Percentiles rank a stretch among this genome's conserved stretches.
Conservation (phyloP, 2,113 vertebrate genomes). For the Amphilophus citrinellus region DNA sequence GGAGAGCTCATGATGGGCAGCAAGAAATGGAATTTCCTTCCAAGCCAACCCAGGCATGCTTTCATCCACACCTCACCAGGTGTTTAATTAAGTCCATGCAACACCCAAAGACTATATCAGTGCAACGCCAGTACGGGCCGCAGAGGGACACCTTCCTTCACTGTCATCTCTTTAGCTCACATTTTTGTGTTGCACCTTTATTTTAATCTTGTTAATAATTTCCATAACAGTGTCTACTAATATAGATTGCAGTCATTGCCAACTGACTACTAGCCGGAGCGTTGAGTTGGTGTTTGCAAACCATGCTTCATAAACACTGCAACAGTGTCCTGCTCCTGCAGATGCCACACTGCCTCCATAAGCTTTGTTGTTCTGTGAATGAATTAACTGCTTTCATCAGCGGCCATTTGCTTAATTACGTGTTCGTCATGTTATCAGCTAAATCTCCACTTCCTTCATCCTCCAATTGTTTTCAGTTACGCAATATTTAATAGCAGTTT, state of each 20-base stretch:
- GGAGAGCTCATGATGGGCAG: not conserved
- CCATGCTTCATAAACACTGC: not conserved
- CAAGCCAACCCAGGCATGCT: not conserved
- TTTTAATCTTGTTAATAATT: not conserved
- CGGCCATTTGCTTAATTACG: conserved; percentile 55
- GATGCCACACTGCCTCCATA: not conserved
- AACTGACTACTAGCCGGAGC: not conserved
- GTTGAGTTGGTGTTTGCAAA: not conserved
- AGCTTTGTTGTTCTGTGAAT: conserved; percentile 1
- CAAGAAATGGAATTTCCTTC: not conserved
- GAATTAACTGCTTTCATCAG: conserved; percentile 11
- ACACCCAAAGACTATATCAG: not conserved
- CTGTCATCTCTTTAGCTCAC: not conserved
- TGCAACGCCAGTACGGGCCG: not conserved
- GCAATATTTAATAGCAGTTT: not conserved
- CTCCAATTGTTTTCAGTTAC: not conserved
- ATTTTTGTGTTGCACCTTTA: not conserved
- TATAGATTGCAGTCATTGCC: not conserved
- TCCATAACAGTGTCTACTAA: not conserved
- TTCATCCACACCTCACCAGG: not conserved
- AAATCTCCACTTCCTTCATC: conserved; percentile 21
- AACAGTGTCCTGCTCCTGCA: not conserved
- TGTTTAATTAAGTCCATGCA: not conserved
- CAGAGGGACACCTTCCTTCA: not conserved
- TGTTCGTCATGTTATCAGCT: conserved; percentile 29